Base-by-base conservation (phyloP, 2,888 invertebrate genomes). In the Archaeoteleia sp. region DNA sequence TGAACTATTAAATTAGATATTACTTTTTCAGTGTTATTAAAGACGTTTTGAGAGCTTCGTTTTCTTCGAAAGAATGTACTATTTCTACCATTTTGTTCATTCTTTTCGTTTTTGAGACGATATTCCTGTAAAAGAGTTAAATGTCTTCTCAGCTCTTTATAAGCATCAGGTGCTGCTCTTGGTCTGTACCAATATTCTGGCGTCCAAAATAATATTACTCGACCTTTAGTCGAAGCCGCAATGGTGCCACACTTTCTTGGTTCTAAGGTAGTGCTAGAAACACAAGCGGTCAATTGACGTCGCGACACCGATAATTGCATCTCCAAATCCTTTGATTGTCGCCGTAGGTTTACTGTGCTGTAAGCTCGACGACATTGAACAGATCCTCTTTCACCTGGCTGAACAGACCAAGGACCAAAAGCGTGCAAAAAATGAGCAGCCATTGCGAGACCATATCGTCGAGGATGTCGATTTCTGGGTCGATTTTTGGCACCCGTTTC, bases 171-270 rank as follows among this genome's bases (percentile, higher is more conserved):
- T 0, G 87, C 86, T 1, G 87, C 84, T 62, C 86, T 81, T 0
- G 88, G 88, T 35, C 87, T 75, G 72, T 88, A 89, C 87, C 87
- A 88, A 71, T 87, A 88, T 25, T 87, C 87, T 0, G 88, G 87
- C 0, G 88, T 89, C 89, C 89, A 89, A 72, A 89, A 89, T 2
- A 87, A 78, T 10, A 87, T 77, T 0, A 87, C 81, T 0, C 85
- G 85, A 14, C 81, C 78, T 67, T 72, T 75, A 1, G 71, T 66
- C 1, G 72, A 46, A 0, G 75, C 45, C 0, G 70, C 70, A 8
- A 66, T 35, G 2, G 66, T 25, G 0, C 70, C 73, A 12, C 63
- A 61, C 10, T 48, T 71, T 4, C 51, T 72, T 1, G 71, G 65
- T 2, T 73, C 74, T 37, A 88, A 71, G n/a, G 81, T 78, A 15